Base-by-base conservation (phyloP, 2,888 invertebrate genomes). In the Mythimna lalbum region DNA sequence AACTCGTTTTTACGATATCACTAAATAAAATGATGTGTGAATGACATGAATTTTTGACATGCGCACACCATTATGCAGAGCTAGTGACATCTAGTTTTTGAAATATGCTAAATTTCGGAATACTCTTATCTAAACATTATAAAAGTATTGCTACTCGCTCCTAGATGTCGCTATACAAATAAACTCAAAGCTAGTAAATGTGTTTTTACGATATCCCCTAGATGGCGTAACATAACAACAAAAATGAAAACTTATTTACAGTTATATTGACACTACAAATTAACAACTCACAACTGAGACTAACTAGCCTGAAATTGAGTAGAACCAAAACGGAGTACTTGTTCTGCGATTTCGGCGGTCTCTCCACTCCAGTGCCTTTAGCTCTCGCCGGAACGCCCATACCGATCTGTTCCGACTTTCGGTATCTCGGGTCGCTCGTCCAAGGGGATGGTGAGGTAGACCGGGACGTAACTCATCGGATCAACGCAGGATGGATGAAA, bases 41-140 rank as follows among this genome's bases (percentile, higher is more conserved):
- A 93, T 95, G 95, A 95, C 94, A 94, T 89, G 88, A 93, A 92
- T 88, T 94, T 94, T 93, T 95, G 95, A 95, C 95, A 95, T 95
- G 95, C 95, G 95, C 94, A 94, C 87, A 89, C 85, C 87, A 87
- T 89, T 72, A 47, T 85, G 84, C 85, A 69, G 86, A 84, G 74
- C 81, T 83, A 78, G 88, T 81, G 92, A 80, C 90, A 90, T 92
- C 94, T 94, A 78, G 73, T 69, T 56, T 59, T 55, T 6, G 0
- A 21, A 4, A 0, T 14, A 2, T 19, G 14, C 56, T 14, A 62
- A 53, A 64, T 53, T 75, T 73, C 0, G 14, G 7, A 14, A 53
- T 2, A 1, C 6, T 36, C 9, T 23, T 10, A 4, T 6, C 7
- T 0, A 33, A 5, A 9, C 1, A 12, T 47, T 4, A 0, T 65